Conservation (phyloP, 2,113 vertebrate species). For the Xerus inauris region DNA sequence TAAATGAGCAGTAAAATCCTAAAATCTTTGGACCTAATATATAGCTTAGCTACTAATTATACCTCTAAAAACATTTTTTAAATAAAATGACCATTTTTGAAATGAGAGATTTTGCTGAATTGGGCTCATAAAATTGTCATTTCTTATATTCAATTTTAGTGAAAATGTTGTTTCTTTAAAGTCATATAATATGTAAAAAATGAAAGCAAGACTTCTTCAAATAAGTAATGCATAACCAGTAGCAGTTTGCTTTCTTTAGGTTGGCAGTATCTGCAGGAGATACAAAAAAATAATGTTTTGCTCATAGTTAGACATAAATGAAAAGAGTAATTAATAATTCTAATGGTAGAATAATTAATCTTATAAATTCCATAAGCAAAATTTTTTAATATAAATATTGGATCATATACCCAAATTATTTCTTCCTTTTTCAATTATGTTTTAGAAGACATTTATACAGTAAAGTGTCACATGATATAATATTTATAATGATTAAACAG, state of each 20-base stretch:
- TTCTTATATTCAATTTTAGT: slow-evolving; percentile 37
- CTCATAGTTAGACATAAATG: neutral
- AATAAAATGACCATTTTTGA: slow-evolving; percentile 24
- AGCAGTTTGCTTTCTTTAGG: slow-evolving; percentile 14
- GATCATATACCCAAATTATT: slow-evolving; percentile 40
- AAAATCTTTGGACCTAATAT: neutral
- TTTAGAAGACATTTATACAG: slow-evolving; percentile 54
- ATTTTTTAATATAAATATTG: slow-evolving; percentile 9
- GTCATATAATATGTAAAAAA: slow-evolving; percentile 15
- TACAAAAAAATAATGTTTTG: slow-evolving; percentile 22
- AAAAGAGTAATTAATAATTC: slow-evolving; percentile 10
- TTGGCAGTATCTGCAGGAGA: neutral
- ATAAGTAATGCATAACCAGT: neutral
- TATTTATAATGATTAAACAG: slow-evolving; percentile 61
- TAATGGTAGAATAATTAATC: slow-evolving; percentile 21
- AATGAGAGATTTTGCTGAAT: slow-evolving; percentile 43
- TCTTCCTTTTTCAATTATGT: slow-evolving; percentile 44
- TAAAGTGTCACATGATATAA: slow-evolving; percentile 16
- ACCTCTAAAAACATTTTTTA: neutral
- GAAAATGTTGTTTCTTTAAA: slow-evolving; percentile 54
- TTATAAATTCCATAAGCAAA: slow-evolving; percentile 22
- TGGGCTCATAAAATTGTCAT: neutral
- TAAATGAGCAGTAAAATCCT: slow-evolving; percentile 19
- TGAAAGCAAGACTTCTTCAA: slow-evolving; percentile 18
- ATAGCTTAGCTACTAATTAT: neutral